Conservation (phyloP, 2,797 vertebrate genomes). For the Craterocephalus amniculus region DNA sequence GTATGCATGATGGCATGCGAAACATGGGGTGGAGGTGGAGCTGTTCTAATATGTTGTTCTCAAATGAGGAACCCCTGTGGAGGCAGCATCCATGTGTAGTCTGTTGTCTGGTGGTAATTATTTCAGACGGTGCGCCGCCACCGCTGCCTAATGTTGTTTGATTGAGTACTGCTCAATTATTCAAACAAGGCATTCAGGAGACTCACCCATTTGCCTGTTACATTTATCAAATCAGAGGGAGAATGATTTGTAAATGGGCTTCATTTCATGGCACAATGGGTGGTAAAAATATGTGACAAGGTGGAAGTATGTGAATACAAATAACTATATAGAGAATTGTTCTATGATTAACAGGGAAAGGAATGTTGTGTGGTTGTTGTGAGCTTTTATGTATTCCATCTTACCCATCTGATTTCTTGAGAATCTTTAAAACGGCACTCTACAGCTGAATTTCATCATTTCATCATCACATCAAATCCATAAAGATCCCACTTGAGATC, state of each 20-base stretch:
- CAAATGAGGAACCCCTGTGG: constrained; percentile 55
- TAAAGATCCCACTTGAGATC: constrained; percentile 56
- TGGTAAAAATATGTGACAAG: constrained; percentile 61
- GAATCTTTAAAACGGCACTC: constrained; percentile 25
- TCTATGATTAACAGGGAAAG: constrained; percentile 58
- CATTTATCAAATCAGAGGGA: constrained; percentile 74
- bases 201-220: constrained; percentile 61
- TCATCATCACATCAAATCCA: constrained; percentile 34
- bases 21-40: constrained; percentile 26
- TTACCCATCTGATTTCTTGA: constrained; percentile 41
- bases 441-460: constrained; percentile 34
- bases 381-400: constrained; percentile 37
- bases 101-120: constrained; percentile 75
- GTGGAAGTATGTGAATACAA: constrained; percentile 69
- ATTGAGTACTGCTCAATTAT: constrained; percentile 82
- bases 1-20: constrained; percentile 36
- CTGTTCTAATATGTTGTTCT: constrained; percentile 56
- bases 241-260: constrained; percentile 75
- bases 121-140: constrained; percentile 58
- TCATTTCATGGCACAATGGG: constrained; percentile 68
- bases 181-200: constrained; percentile 72
- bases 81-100: constrained; percentile 66
- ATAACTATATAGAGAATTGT: constrained; percentile 61
- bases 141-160: constrained; percentile 69
- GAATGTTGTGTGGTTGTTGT: constrained; percentile 12